Evolutionary conservation across 2,113 vertebrate species (phyloP), one percentile per base, ranked within the genome.

Genomic region (Perca flavescens): DNA sequence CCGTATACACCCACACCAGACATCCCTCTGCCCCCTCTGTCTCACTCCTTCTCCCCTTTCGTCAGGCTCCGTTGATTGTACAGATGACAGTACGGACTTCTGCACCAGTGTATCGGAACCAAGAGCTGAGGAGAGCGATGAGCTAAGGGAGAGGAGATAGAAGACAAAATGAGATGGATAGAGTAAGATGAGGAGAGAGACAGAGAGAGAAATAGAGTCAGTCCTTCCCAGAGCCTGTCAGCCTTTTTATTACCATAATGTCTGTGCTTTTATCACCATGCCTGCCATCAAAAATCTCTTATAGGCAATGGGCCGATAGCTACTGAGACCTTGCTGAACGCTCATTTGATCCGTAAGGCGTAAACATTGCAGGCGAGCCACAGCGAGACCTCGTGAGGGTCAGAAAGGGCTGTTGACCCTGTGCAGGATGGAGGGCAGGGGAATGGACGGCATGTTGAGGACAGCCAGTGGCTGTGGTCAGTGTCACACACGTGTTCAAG

Each of bases 171-270:
- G 61, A 84, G 85, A 91, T 70, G 74, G 80, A 90, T 87, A 47
- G 84, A 88, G 80, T 61, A 6, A 58, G 36, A 11, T 0, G 19
- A 19, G 10, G 56, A 58, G 13, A 72, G 70, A 9, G 36, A 40
- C 7, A 40, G 75, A 77, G 79, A 34, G 63, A 60, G 49, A 57
- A 74, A 56, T 50, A 61, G 57, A 54, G 74, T 71, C 80, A 63
- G 81, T 74, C 84, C 68, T 70, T 74, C 40, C 74, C 69, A 74
- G 54, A 53, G 82, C 83, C 79, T 82, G 88, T 81, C 84, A 85
- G 79, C 47, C 69, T 78, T 89, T 89, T 90, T 89, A 90, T 92
- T 87, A 74, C 84, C 77, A 82, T 88, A 82, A 89, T 91, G 87
- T 87, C 83, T 89, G 79, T 64, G 86, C 88, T 92, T 91, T 92